A percentile compares a stretch with the other conserved stretches of the same genome.
Conservation (phyloP, 2,113 vertebrate genomes). For the Tringa solitaria region DNA sequence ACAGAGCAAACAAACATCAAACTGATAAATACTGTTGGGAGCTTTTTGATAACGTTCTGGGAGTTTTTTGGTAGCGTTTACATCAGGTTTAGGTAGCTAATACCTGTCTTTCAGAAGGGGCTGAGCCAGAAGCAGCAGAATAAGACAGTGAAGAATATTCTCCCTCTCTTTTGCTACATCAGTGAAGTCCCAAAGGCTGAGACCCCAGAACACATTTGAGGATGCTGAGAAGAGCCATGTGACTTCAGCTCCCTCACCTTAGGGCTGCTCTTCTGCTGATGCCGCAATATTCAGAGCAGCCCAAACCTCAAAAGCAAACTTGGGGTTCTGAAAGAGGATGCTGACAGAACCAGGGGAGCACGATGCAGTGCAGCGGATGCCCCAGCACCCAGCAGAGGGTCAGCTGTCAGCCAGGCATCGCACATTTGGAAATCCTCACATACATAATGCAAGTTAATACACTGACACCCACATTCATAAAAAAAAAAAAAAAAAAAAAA, state of each 20-base stretch:
- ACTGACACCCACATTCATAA: background rate
- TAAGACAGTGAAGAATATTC: background rate
- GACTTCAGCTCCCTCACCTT: background rate
- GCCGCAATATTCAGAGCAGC: background rate
- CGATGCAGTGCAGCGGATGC: too few relatives aligned
- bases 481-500: background rate
- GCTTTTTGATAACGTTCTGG: background rate
- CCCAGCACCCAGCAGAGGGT: background rate
- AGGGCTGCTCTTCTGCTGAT: background rate
- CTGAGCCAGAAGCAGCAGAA: background rate
- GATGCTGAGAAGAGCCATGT: background rate
- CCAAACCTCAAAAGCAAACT: background rate
- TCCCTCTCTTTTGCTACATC: background rate
- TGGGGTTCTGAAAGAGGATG: accelerated
- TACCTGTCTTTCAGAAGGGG: accelerated
- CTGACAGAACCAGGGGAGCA: background rate
- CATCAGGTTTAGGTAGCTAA: background rate
- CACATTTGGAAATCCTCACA: background rate
- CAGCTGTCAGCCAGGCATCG: background rate
- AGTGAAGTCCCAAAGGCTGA: background rate
- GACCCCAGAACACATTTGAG: background rate
- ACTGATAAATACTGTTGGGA: background rate
- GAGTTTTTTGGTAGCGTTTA: background rate
- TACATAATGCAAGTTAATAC: background rate
- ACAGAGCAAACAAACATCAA: background rate